These are phyloP conservation scores for Drosophila colorata DNA, from an alignment of 2,888 invertebrate species.

Conservation along the genomic window DNA sequence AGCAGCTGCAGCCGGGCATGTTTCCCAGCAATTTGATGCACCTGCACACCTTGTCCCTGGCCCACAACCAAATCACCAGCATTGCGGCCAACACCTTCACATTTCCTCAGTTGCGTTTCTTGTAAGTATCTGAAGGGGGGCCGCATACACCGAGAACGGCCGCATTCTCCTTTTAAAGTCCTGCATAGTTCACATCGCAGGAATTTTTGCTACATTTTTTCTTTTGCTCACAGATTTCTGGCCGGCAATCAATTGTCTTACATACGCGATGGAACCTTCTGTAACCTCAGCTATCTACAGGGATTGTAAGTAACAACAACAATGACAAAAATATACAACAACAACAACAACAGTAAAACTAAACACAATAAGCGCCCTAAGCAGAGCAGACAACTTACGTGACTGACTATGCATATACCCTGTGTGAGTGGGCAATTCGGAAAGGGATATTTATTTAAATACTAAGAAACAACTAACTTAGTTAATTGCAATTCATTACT, in stretches of 20 bases:
- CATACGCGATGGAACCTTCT: slow-evolving; percentile 85
- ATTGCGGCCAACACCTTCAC: slow-evolving; percentile 82
- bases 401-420: slow-evolving; percentile 24
- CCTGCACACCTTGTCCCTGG: slow-evolving; percentile 85
- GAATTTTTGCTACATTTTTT: slow-evolving; percentile 15
- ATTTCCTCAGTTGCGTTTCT: slow-evolving; percentile 84
- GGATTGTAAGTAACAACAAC: slow-evolving; percentile 79
- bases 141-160: no score
- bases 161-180: not conserved
- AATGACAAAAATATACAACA: slow-evolving; percentile 3
- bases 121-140: slow-evolving; percentile 84
- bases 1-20: slow-evolving; percentile 77
- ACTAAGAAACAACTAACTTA: no score
- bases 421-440: not conserved
- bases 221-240: slow-evolving; percentile 85
- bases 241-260: slow-evolving; percentile 86
- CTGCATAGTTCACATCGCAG: slow-evolving; percentile 15
- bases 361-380: not conserved
- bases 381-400: not conserved
- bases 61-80: slow-evolving; percentile 84
- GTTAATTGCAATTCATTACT: no score
- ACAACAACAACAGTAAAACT: not conserved
- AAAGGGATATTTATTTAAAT: no score
- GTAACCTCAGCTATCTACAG: slow-evolving; percentile 84
- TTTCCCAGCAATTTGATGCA: slow-evolving; percentile 83